Base-by-base conservation (phyloP, 2,888 invertebrate genomes). In the Diogma glabrata region DNA sequence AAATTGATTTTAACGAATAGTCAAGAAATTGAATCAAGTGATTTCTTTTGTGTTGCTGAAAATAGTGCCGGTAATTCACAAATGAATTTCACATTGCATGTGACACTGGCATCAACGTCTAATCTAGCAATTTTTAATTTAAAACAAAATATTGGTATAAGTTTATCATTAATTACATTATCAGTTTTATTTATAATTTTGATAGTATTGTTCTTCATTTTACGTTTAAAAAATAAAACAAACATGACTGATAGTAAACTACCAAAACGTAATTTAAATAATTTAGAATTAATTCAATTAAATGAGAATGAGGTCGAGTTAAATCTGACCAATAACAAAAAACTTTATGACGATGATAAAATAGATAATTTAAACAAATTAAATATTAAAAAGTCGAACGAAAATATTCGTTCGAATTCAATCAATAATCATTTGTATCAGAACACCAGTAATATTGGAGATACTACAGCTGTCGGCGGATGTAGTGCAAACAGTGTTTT, bases 41-140 rank as follows among this genome's bases (percentile, higher is more conserved):
- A 84, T 61, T 85, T 87, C 69, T 83, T 83, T 65, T 88, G 88
- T 67, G 81, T 85, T 4, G 87, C 87, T 10, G 86, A 87, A 65
- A 89, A 88, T 67, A 78, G 82, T 58, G 88, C 85, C 14, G 87
- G 87, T 19, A 82, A 78, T 64, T 81, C 82, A 36, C 85, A 85
- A 70, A 84, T 85, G 23, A 88, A 88, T 67, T 87, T 87, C 64
- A 87, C 87, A 43, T 73, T 89, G 51, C 81, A 82, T 62, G 83
- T 87, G 52, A 78, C 81, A 24, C 75, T 82, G 64, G 72, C 79
- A 57, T n/a, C n/a, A n/a, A 75, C 82, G 50, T 81, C 79, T 40
- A 83, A 84, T 48, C 81, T 84, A 73, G 81, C 81, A n/a, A 80
- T 82, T 14, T 69, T 87, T 52, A 85, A 82, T 49, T 81, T 81